Evolutionary conservation across 2,888 invertebrate genomes (phyloP), one percentile per base, ranked within the genome.

Genomic region (Apotomis capreana): DNA sequence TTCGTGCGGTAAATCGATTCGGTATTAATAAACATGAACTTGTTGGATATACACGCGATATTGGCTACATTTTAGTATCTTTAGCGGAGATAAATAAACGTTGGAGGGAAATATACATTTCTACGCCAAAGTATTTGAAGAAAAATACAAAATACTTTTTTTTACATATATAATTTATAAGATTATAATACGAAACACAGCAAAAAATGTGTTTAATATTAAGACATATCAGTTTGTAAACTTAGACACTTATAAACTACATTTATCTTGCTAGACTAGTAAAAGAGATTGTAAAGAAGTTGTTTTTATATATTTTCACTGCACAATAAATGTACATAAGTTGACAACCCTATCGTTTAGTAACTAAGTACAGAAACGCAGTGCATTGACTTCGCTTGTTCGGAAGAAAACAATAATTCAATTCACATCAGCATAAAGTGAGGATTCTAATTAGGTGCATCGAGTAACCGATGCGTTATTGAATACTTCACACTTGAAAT

Each of bases 311-410:
- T 26, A 26, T 26, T 15, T 15, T 15, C 26, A 26, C 2, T 26
- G 26, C 26, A 26, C 26, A 26, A 26, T 63, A 64, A 13, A 52
- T 67, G 52, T 40, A 13, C 13, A 5, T 1, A 62, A 36, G 8
- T 9, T 37, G 52, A 3, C 71, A 75, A 55, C 74, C 73, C 65
- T 75, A 68, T 10, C 36, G 26, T 54, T 61, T 6, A n/a, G 57
- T 62, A 55, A 57, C 69, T 60, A 65, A 74, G 64, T 67, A 68
- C 78, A 76, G 59, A 70, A 62, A 63, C 62, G 60, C 73, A 57
- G 76, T 71, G 70, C 79, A 74, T 75, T 78, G 78, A 79, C 79
- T 77, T 67, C 65, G 72, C 74, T 76, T 76, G 70, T 78, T 76
- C 74, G 75, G 77, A 74, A 73, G 75, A 73, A 73, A 76, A 76